These are phyloP conservation scores for Heteractis magnifica DNA, from an alignment of 92 coral and sea anemone species.

Conservation along the genomic window DNA sequence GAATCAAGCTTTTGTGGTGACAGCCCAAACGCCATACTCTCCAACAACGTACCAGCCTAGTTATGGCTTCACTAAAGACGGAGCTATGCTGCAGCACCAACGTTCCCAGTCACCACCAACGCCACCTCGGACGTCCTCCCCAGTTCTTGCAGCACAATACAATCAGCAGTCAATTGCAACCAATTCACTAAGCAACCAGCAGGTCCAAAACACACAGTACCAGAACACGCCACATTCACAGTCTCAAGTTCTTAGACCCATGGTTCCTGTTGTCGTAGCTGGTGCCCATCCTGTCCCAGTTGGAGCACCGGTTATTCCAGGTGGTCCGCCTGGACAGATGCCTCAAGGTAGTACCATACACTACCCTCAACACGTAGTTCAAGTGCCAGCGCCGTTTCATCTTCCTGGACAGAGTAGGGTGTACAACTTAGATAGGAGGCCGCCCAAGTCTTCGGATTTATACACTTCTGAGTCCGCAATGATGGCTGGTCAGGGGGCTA, in stretches of 20 bases:
- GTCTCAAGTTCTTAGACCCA: slow-evolving; percentile 69
- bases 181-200: slow-evolving; percentile 39
- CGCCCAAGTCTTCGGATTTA: slow-evolving; percentile 58
- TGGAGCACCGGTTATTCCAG: slow-evolving; percentile 53
- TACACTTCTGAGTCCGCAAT: slow-evolving; percentile 60
- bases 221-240: slow-evolving; percentile 62
- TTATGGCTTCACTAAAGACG: slow-evolving; percentile 53
- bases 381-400: slow-evolving; percentile 69
- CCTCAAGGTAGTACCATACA: slow-evolving; percentile 53
- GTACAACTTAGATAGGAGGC: slow-evolving; percentile 62
- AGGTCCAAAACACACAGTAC: slow-evolving; percentile 60
- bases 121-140: slow-evolving; percentile 86
- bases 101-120: slow-evolving; percentile 95
- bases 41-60: slow-evolving; percentile 57
- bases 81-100: slow-evolving; percentile 64
- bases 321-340: slow-evolving; percentile 41
- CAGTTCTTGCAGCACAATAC: slow-evolving; percentile 57
- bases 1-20: slow-evolving; percentile 40
- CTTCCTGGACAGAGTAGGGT: slow-evolving; percentile 57
- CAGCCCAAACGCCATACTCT: slow-evolving; percentile 37
- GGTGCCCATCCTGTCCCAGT: slow-evolving; percentile 69
- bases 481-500: slow-evolving; percentile 24
- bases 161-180: slow-evolving; percentile 42
- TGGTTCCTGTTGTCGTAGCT: slow-evolving; percentile 75
- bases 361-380: slow-evolving; percentile 59